Conservation (phyloP, 2,888 invertebrate species). For the Protodeltote pygarga region DNA sequence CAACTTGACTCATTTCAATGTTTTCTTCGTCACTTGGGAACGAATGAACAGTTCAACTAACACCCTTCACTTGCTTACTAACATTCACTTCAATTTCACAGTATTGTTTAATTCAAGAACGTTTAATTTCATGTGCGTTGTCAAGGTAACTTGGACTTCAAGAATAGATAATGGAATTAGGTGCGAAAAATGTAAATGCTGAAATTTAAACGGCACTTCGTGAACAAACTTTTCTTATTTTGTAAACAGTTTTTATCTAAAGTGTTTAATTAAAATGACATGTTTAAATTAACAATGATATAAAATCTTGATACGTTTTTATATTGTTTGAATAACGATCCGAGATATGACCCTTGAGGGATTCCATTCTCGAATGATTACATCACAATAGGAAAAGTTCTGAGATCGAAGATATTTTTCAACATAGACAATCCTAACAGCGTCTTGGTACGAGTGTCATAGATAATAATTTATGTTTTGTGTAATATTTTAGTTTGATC, state of each 20-base stretch:
- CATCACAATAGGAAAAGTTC: slow-evolving; percentile 58
- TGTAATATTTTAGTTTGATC: slow-evolving; percentile 61
- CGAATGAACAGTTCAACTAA: slow-evolving; percentile 51
- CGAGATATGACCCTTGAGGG: slow-evolving; percentile 17
- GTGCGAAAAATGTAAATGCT: slow-evolving; percentile 84
- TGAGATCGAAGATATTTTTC: slow-evolving; percentile 58
- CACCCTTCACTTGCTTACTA: slow-evolving; percentile 77
- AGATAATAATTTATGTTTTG: slow-evolving; percentile 72
- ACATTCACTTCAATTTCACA: slow-evolving; percentile 74
- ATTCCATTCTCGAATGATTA: slow-evolving; percentile 12
- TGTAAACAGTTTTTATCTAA: slow-evolving; percentile 7
- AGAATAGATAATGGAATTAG: slow-evolving; percentile 85
- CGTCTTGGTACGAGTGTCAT: slow-evolving; percentile 86
- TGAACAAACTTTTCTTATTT: slow-evolving; percentile 62
- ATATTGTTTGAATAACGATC: slow-evolving; percentile 3
- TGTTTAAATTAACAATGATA: slow-evolving; percentile 14
- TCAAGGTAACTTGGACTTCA: slow-evolving; percentile 83
- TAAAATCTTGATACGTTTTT: slow-evolving; percentile 35
- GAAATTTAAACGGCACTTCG: slow-evolving; percentile 58
- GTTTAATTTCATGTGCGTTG: slow-evolving; percentile 59
- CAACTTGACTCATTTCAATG: slow-evolving; percentile 48
- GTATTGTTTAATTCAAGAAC: slow-evolving; percentile 58
- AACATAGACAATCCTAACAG: slow-evolving; percentile 77
- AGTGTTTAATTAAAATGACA: slow-evolving; percentile 19
- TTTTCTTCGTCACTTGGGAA: slow-evolving; percentile 46